Base-by-base conservation (phyloP, 30 jellyfish, hydroid and myxozoan species). In the Clytia hemisphaerica region DNA sequence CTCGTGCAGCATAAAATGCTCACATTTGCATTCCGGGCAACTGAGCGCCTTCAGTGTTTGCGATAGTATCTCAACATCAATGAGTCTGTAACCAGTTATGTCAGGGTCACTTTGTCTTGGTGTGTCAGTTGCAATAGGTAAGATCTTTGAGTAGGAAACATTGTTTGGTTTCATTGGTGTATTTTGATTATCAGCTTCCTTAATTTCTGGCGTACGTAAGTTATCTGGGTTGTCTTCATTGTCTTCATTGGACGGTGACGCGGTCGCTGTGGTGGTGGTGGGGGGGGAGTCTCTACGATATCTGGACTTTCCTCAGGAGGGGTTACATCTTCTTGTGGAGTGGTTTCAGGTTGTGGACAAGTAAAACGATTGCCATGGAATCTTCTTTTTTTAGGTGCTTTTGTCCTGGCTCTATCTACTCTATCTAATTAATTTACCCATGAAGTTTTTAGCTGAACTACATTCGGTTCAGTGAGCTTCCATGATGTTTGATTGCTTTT, bases 261-360 rank as follows among this genome's bases (percentile, higher is more conserved):
- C n/a, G 53, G 53, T 40, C 53, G 53, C 53, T 40, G 53, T 40
- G 53, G 53, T 40, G 53, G 53, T n/a, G 53, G 14, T 40, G 53
- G 10, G 53, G 53, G 10, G 53, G 53, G 53, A 40, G 53, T 40
- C 53, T 40, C 53, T 40, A 40, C 53, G 53, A 40, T 40, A 40
- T 40, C 53, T 40, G 53, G 53, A 40, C 53, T 40, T 40, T 40
- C 53, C 53, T 40, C 53, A 40, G 53, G 53, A 40, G 53, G 53
- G 53, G 53, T 40, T 40, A 40, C 53, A 40, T 40, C 53, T 40
- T 40, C 14, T 40, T 40, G 53, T 40, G 53, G 53, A 40, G 53
- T 40, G 53, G 53, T 10, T 40, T 40, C 53, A 40, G 53, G 53
- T 40, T 40, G 53, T 40, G 53, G 53, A 40, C 53, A 40, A 40